Evolutionary conservation across 1,140 invertebrate species (phyloP).

Genomic region (Frieseomelitta varia): DNA sequence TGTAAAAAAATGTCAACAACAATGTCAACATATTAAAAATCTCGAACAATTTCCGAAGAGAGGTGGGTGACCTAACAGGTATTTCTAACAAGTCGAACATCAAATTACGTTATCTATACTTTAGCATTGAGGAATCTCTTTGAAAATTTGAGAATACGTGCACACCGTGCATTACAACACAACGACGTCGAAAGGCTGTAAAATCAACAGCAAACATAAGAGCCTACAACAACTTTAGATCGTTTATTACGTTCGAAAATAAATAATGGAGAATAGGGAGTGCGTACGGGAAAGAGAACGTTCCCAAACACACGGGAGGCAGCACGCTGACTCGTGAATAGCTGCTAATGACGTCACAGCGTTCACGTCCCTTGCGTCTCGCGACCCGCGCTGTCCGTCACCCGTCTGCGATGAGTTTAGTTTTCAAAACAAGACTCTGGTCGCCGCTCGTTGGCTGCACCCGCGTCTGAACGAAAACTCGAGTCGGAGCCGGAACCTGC

Average conservation of each 20-base stretch:
- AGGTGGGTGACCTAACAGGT: slow-evolving; percentile 38
- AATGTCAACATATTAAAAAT: neutral
- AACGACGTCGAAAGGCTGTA: too few species aligned
- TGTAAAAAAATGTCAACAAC: neutral
- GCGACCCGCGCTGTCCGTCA: slow-evolving; percentile 46
- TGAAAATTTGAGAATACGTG: neutral
- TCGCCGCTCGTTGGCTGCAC: slow-evolving; percentile 52
- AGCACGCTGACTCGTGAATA: slow-evolving; percentile 48
- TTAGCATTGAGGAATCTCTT: neutral
- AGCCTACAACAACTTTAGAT: neutral
- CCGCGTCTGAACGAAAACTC: slow-evolving; percentile 47
- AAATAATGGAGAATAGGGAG: slow-evolving; percentile 48
- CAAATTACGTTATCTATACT: slow-evolving; percentile 33
- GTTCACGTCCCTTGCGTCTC: slow-evolving; percentile 35
- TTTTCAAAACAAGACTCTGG: slow-evolving; percentile 71
- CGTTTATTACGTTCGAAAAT: slow-evolving; percentile 37
- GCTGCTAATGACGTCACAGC: slow-evolving; percentile 66
- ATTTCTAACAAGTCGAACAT: slow-evolving; percentile 28
- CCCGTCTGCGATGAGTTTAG: slow-evolving; percentile 70
- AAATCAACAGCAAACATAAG: neutral
- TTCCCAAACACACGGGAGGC: slow-evolving; percentile 69
- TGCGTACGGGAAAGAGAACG: slow-evolving; percentile 55
- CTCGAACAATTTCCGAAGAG: neutral
- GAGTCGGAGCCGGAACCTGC: neutral
- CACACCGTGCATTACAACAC: neutral